Base-by-base conservation (phyloP, 2,113 vertebrate genomes). In the Prionailurus bengalensis region DNA sequence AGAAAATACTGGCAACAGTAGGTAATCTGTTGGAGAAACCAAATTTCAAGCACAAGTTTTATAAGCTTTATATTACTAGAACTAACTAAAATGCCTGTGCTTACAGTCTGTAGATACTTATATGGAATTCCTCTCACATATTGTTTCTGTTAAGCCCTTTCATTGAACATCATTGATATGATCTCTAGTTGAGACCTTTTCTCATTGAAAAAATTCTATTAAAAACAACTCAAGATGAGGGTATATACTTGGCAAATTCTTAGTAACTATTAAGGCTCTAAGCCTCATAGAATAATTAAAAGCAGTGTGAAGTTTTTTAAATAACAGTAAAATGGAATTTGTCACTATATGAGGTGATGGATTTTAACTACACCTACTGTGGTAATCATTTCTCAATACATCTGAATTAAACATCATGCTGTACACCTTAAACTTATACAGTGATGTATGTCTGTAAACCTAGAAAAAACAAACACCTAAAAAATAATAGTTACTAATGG, bases 161-260 rank as follows among this genome's bases (percentile, higher is more conserved):
- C 70, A 82, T 5, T 51, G 4, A 66, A 95, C 86, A 68, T 84
- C 29, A 91, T 8, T 55, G 7, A 39, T 65, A 70, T n/a, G 2
- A 4, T 94, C 42, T 95, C 68, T 91, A 89, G n/a, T 66, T 42
- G 17, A 95, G 70, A 94, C 2, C 10, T 39, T 71, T 68, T 45
- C 4, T 85, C 29, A 55, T 29, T 14, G 94, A 14, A 65, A 93
- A n/a, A 65, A 12, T 84, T 70, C 5, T 31, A n/a, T 33, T 81
- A 25, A 63, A 58, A 88, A 91, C 70, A 79, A 7, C 27, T 94
- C 39, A 89, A 79, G 42, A 78, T 93, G 15, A 27, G 29, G 19
- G 84, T 84, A 92, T 92, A 76, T 33, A 76, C 5, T 93, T 70
- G 42, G 33, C 76, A 97, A 92, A 91, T 93, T 10, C 17, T 70